Evolutionary conservation across 2,888 invertebrate genomes (phyloP).

Genomic region (Dorcus parallelipipedus): DNA sequence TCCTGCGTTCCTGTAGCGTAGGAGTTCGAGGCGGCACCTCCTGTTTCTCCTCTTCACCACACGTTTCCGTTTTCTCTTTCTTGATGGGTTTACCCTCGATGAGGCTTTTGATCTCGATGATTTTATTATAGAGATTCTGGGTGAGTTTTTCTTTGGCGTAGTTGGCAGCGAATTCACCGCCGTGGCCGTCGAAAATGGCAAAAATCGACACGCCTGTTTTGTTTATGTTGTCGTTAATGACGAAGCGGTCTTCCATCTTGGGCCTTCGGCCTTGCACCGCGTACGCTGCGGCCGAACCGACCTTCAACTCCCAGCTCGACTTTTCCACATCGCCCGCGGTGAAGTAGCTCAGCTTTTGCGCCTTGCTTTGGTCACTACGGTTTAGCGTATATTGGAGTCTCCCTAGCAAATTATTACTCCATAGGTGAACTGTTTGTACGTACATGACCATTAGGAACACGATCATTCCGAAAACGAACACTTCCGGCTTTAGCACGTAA

Average conservation of each 20-base stretch:
- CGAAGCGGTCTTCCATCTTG: slow-evolving; percentile 93
- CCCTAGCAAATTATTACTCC: slow-evolving; percentile 72
- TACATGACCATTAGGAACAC: slow-evolving; percentile 73
- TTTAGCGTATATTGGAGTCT: slow-evolving; percentile 66
- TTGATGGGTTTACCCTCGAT: slow-evolving; percentile 54
- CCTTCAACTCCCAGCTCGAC: slow-evolving; percentile 73
- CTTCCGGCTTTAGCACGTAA: slow-evolving; percentile 78
- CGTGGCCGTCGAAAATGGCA: slow-evolving; percentile 94
- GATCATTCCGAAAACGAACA: slow-evolving; percentile 68
- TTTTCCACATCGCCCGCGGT: slow-evolving; percentile 56
- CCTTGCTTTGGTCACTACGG: slow-evolving; percentile 54
- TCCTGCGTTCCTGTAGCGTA: slow-evolving; percentile 54
- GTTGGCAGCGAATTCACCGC: slow-evolving; percentile 92
- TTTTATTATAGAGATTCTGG: slow-evolving; percentile 73
- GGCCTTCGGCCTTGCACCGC: slow-evolving; percentile 87
- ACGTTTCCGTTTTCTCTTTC: slow-evolving; percentile 30
- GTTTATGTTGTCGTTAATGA: slow-evolving; percentile 81
- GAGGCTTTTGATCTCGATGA: slow-evolving; percentile 68
- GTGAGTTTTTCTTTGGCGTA: slow-evolving; percentile 87
- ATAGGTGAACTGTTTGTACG: slow-evolving; percentile 78
- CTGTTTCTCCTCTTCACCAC: slow-evolving; percentile 43
- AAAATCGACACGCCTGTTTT: slow-evolving; percentile 83
- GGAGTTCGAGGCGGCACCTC: slow-evolving; percentile 44
- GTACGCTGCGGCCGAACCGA: slow-evolving; percentile 76
- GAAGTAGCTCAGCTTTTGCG: slow-evolving; percentile 56